phyloP scores from a whole-genome alignment of 2,797 vertebrate species.

The Phataginus tricuspis region DNA sequence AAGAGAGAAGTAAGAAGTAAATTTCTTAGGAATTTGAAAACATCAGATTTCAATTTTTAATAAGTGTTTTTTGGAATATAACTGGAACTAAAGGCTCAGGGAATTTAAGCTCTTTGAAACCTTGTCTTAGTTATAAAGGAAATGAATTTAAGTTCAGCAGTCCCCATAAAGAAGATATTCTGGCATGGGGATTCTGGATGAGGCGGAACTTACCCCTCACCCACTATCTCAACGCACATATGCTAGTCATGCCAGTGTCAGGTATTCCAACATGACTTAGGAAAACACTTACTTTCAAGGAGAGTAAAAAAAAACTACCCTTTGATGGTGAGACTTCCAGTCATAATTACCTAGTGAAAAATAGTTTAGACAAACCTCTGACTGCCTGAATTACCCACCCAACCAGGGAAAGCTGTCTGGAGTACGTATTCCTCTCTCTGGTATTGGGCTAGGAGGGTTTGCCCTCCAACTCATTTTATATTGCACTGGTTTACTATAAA shows the following conservation, averaged over 20 bases:
- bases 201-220: background rate
- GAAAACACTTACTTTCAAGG: background rate
- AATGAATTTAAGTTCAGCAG: background rate
- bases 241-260: background rate
- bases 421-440: background rate
- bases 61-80: background rate
- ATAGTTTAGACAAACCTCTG: background rate
- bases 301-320: background rate
- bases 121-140: background rate
- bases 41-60: background rate
- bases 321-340: background rate
- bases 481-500: background rate
- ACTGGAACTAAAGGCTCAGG: background rate
- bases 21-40: background rate
- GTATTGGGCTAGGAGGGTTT: background rate
- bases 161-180: background rate
- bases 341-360: background rate
- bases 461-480: background rate
- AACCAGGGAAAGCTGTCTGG: background rate
- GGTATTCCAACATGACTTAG: background rate
- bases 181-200: background rate
- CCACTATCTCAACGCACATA: background rate
- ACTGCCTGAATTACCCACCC: background rate
- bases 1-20: background rate
- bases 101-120: background rate